These are phyloP conservation scores for Serripes groenlandicus DNA, from an alignment of 2,888 invertebrate genomes.

Conservation along the genomic window DNA sequence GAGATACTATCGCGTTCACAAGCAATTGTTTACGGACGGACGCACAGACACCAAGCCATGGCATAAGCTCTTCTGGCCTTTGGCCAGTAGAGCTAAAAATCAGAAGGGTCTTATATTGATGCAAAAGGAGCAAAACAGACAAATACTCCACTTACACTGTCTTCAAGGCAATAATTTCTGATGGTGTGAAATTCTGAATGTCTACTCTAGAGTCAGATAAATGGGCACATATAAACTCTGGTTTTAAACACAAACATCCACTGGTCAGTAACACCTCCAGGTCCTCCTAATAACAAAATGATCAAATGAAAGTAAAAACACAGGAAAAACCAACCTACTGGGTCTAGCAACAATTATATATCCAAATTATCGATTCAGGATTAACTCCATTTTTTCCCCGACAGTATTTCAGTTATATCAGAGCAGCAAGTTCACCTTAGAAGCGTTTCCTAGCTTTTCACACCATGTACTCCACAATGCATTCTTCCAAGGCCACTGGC, in stretches of 20 bases:
- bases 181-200: conserved; percentile 73
- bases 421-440: background rate
- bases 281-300: conserved; percentile 86
- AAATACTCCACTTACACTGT: conserved; percentile 78
- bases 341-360: no score
- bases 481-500: background rate
- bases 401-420: background rate
- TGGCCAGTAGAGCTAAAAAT: no score
- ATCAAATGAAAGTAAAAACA: background rate
- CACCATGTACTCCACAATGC: background rate
- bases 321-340: background rate
- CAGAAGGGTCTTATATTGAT: no score
- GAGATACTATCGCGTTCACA: no score
- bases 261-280: conserved; percentile 88
- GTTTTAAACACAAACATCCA: conserved; percentile 89
- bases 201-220: conserved; percentile 86
- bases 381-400: background rate
- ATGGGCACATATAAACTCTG: conserved; percentile 89
- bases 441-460: background rate
- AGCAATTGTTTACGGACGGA: no score
- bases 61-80: no score
- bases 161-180: conserved; percentile 73
- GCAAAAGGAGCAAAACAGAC: no score
- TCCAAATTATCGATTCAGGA: no score
- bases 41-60: no score